Base-by-base conservation (phyloP, 2,888 invertebrate genomes). In the Syritta pipiens region DNA sequence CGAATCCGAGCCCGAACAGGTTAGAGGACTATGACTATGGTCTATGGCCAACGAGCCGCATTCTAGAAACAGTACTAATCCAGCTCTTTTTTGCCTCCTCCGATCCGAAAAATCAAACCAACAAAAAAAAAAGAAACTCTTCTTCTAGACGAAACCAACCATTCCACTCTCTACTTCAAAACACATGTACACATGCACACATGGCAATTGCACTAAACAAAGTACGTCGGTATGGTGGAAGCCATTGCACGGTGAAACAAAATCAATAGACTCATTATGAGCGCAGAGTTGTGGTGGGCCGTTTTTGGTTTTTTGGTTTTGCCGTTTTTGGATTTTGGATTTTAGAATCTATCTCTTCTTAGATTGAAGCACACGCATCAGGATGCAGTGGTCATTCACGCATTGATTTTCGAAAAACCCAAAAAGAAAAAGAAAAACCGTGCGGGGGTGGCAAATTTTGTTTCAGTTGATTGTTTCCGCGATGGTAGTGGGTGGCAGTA, bases 121-220 rank as follows among this genome's bases (percentile, higher is more conserved):
- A 60, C 44, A 51, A 71, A 62, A 35, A 44, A 42, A 65, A 68
- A 42, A 40, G 59, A 68, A 68, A 59, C 48, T 71, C 55, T 57
- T 57, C 55, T 49, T 68, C 69, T 69, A 76, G 76, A 69, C 69
- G 51, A 76, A 68, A 57, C 63, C 57, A 71, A 71, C 65, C 77
- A 69, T 65, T 76, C 65, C 76, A 77, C 77, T 77, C 69, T 77
- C 63, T 69, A 77, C 77, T 77, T 71, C 65, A 77, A 77, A 71
- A 71, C 77, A 77, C 62, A 68, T 72, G 74, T 62, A 74, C 79
- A 79, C 67, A 79, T 72, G 72, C 79, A 79, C 79, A 79, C 79
- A 79, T 79, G 72, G 74, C 67, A 68, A 63, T 79, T 55, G 49
- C 49, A 37, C 37, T 17, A 17, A 37, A 37, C 37, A 37, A 37